A percentile compares a stretch with the other conserved stretches of the same genome.
phyloP scores from a whole-genome alignment of 2,797 vertebrate genomes.

The Thalassophryne amazonica region DNA sequence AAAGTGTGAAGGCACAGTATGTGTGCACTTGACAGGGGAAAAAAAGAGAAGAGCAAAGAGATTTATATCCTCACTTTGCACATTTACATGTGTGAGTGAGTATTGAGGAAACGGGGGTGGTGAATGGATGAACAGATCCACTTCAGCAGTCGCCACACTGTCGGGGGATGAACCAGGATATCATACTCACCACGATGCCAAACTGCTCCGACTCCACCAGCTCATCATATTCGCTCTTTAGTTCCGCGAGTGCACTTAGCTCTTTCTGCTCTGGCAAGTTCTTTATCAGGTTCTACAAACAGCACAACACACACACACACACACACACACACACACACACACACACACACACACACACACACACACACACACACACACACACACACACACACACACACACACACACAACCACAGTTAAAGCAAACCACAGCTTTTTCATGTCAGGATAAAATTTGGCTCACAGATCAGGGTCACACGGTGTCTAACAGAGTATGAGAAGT shows the following conservation, averaged over 20 bases:
- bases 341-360: slow-evolving; percentile 19
- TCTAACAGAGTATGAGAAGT: slow-evolving; percentile 4
- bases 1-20: not conserved
- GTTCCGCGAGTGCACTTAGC: slow-evolving; percentile 87
- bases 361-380: slow-evolving; percentile 27
- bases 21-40: no score
- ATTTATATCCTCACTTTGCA: no score
- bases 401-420: slow-evolving; percentile 40
- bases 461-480: slow-evolving; percentile 12
- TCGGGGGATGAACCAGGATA: slow-evolving; percentile 33
- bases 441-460: slow-evolving; percentile 29
- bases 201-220: slow-evolving; percentile 96
- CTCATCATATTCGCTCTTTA: slow-evolving; percentile 92
- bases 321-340: slow-evolving; percentile 25
- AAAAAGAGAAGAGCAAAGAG: no score
- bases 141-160: no score
- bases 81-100: no score
- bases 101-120: no score
- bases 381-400: slow-evolving; percentile 15
- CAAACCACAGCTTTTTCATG: slow-evolving; percentile 40
- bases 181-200: slow-evolving; percentile 92
- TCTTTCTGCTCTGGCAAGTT: slow-evolving; percentile 96
- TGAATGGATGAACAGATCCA: no score
- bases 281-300: slow-evolving; percentile 91
- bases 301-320: slow-evolving; percentile 21